Evolutionary conservation across 1,140 invertebrate species (phyloP).

Genomic region (Caenorhabditis briggsae): DNA sequence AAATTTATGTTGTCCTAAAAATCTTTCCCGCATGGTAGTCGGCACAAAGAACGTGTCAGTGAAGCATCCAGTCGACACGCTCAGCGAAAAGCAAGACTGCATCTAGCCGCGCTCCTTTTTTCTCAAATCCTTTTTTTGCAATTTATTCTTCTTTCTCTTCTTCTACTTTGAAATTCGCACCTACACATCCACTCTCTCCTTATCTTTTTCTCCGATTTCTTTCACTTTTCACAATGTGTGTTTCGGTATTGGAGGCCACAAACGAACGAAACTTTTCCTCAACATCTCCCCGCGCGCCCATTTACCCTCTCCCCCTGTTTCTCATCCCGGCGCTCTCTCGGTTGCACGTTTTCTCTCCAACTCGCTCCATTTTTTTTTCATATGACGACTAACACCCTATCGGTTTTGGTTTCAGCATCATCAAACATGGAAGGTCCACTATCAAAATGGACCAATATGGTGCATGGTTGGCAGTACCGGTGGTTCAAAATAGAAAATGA

Average conservation of each 20-base stretch:
- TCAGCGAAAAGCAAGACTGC: background rate
- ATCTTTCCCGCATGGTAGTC: slow-evolving; percentile 8
- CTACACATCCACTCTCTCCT: background rate
- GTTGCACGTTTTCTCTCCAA: background rate
- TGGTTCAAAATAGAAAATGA: slow-evolving; percentile 93
- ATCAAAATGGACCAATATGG: slow-evolving; percentile 99
- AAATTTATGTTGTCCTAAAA: too few species aligned
- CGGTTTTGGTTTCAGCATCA: background rate
- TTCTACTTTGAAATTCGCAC: too few species aligned
- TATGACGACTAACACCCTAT: background rate
- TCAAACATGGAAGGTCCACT: slow-evolving; percentile 90
- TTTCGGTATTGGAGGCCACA: slow-evolving; percentile 13
- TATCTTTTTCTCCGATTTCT: slow-evolving; percentile 14
- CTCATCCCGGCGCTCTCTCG: slow-evolving; percentile 27
- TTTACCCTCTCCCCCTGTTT: slow-evolving; percentile 28
- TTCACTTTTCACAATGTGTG: background rate
- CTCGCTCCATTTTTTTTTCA: slow-evolving; percentile 11
- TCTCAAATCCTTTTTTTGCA: slow-evolving; percentile 2
- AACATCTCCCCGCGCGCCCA: background rate
- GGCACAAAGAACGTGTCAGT: slow-evolving; percentile 43
- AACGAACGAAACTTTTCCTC: background rate
- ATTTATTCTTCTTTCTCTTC: background rate
- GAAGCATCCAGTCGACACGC: slow-evolving; percentile 6
- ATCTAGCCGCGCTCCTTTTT: background rate
- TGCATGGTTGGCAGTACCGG: slow-evolving; percentile 82